These are phyloP conservation scores for Helostoma temminkii DNA, from an alignment of 2,797 vertebrate genomes.

Conservation along the genomic window DNA sequence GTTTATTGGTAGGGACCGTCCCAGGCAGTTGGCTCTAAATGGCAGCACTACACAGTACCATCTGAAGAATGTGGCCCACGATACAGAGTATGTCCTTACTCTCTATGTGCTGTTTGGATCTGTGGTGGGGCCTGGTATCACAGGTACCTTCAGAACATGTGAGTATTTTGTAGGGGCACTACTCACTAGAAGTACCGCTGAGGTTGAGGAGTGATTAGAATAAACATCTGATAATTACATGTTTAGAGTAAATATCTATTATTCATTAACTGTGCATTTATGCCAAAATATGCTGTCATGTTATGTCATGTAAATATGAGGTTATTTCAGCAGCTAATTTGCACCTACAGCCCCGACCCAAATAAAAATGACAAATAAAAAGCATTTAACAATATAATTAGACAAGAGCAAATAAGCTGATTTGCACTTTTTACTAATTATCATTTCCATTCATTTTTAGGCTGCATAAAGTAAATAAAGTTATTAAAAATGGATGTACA, in stretches of 20 bases:
- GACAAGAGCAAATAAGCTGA: too few species aligned
- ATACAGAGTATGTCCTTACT: constrained; percentile 90
- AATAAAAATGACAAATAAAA: too few species aligned
- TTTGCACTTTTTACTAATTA: not conserved
- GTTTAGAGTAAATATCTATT: too few species aligned
- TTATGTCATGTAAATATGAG: too few species aligned
- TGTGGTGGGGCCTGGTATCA: constrained; percentile 88
- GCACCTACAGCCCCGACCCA: too few species aligned
- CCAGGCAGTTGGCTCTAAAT: constrained; percentile 87
- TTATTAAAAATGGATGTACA: too few species aligned
- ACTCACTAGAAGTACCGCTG: not conserved
- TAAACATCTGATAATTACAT: too few species aligned
- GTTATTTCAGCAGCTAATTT: too few species aligned
- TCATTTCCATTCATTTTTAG: not conserved
- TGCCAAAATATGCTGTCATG: too few species aligned
- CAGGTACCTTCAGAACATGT: constrained; percentile 90
- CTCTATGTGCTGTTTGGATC: constrained; percentile 91
- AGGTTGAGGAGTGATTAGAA: not conserved
- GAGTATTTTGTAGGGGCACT: constrained; percentile 76
- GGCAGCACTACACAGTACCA: constrained; percentile 82
- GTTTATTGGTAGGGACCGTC: constrained; percentile 87
- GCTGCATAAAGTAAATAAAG: not conserved
- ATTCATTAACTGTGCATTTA: not conserved
- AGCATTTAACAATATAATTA: too few species aligned
- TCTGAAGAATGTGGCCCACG: constrained; percentile 85